Evolutionary conservation across 2,888 invertebrate species (phyloP), one percentile per base, ranked within the genome.

Genomic region (Phengaris arion): DNA sequence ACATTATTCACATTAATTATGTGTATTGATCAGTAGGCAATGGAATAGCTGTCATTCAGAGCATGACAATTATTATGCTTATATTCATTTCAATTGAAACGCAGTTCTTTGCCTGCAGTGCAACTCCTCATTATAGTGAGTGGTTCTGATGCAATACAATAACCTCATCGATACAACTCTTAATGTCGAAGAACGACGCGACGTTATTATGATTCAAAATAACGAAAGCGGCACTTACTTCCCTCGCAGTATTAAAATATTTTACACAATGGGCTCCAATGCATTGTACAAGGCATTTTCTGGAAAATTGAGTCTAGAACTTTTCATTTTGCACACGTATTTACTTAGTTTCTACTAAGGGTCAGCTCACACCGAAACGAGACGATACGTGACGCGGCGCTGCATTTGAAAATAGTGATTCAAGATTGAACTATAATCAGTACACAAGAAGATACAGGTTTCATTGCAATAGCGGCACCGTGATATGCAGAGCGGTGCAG

Each of bases 151-250:
- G 48, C 48, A 45, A 48, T 48, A 59, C 55, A 59, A 74, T 59
- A 46, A 54, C 54, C 54, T 54, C 55, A 74, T 57, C 57, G 59
- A 74, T 57, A 13, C 55, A 48, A n/a, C 59, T 59, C 59, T 57
- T 57, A 9, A 59, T 46, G 48, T n/a, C 45, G 13, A 59, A 74
- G 59, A 48, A 46, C 51, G 35, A 6, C 57, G n/a, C 51, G 35
- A 6, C 57, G n/a, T 57, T 59, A 74, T 74, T 74, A n/a, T 15
- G 52, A 59, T 59, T 74, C n/a, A 59, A 57, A 74, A n/a, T 73
- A 54, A 54, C 13, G 12, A 64, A 64, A 64, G 12, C 35, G 64
- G 64, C 45, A 45, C 13, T 64, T 64, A 64, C 13, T 64, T 45
- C 45, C 64, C 7, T 64, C 10, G 12, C 35, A 45, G 64, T 64